Percentiles rank a stretch among this genome's conserved stretches.
Evolutionary conservation across 2,888 invertebrate species (phyloP).

Genomic region (Ennomos fuscantarius): DNA sequence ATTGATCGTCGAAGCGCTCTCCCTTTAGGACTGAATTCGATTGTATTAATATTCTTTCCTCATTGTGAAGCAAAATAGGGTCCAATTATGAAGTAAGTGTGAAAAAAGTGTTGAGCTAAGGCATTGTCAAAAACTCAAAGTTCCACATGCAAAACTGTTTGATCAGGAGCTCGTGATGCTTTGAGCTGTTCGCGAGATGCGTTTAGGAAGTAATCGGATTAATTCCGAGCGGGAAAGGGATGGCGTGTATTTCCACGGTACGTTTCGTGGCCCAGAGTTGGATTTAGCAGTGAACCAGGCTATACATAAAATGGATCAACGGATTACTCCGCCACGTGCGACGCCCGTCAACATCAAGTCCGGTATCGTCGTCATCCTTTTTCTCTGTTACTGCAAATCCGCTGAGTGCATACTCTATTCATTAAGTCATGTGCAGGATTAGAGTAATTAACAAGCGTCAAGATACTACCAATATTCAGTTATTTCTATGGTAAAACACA

Average conservation of each 20-base stretch:
- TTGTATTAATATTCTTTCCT: constrained; percentile 79
- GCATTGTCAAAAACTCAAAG: constrained; percentile 60
- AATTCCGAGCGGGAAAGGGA: constrained; percentile 55
- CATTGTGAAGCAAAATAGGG: constrained; percentile 70
- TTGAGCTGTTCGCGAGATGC: constrained; percentile 54
- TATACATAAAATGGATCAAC: constrained; percentile 28
- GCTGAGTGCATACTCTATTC: neutral
- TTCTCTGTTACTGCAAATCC: neutral
- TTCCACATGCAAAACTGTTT: constrained; percentile 75
- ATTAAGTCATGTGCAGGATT: neutral
- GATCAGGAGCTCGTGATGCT: constrained; percentile 60
- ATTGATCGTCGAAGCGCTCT: constrained; percentile 55
- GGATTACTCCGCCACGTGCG: constrained; percentile 20
- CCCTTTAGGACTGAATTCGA: constrained; percentile 47
- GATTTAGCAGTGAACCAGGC: constrained; percentile 27
- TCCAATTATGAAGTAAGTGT: constrained; percentile 60
- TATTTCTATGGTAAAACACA: too few relatives aligned
- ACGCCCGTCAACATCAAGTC: constrained; percentile 17
- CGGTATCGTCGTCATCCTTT: constrained; percentile 13
- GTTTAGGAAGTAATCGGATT: constrained; percentile 76
- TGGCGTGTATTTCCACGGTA: constrained; percentile 35
- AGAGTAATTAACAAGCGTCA: neutral
- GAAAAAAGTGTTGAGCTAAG: constrained; percentile 64
- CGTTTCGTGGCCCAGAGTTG: constrained; percentile 33
- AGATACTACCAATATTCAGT: too few relatives aligned